Percentiles rank a stretch among this genome's conserved stretches.
These are phyloP conservation scores for Tachysurus fulvidraco DNA, from an alignment of 2,113 vertebrate species.

Conservation along the genomic window DNA sequence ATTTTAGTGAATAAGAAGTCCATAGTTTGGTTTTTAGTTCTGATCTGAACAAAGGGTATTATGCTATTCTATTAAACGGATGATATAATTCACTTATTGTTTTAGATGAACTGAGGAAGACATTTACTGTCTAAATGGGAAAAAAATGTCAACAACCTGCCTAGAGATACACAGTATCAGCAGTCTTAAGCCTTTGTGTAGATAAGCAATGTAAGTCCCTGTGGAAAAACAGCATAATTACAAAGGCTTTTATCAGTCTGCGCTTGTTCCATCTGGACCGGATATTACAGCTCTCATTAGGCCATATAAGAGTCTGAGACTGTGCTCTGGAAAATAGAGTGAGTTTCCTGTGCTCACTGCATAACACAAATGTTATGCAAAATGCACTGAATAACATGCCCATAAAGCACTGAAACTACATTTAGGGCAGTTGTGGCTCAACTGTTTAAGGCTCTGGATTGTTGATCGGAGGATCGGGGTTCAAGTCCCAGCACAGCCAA, in stretches of 20 bases:
- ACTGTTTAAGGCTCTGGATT: too few relatives aligned
- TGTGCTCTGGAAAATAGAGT: constrained; percentile 24
- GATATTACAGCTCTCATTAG: constrained; percentile 43
- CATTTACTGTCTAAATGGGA: background rate
- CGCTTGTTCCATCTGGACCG: constrained; percentile 35
- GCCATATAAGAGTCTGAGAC: background rate
- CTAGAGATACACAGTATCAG: background rate
- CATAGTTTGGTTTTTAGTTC: background rate
- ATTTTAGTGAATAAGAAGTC: background rate
- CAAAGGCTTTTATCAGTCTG: constrained; percentile 38
- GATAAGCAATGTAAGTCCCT: constrained; percentile 28
- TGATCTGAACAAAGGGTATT: background rate
- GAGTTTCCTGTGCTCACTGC: constrained; percentile 12
- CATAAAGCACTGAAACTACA: too few relatives aligned
- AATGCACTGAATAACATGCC: background rate
- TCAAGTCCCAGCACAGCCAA: too few relatives aligned
- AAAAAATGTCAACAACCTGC: background rate
- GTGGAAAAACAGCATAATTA: constrained; percentile 40
- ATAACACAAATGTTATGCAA: background rate
- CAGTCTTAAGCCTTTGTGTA: constrained; percentile 25
- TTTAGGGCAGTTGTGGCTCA: too few relatives aligned
- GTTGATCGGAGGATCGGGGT: too few relatives aligned
- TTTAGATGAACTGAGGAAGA: background rate
- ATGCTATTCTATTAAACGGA: background rate
- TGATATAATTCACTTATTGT: background rate